phyloP scores from a whole-genome alignment of 1,140 invertebrate genomes.

The Delia radicum region DNA sequence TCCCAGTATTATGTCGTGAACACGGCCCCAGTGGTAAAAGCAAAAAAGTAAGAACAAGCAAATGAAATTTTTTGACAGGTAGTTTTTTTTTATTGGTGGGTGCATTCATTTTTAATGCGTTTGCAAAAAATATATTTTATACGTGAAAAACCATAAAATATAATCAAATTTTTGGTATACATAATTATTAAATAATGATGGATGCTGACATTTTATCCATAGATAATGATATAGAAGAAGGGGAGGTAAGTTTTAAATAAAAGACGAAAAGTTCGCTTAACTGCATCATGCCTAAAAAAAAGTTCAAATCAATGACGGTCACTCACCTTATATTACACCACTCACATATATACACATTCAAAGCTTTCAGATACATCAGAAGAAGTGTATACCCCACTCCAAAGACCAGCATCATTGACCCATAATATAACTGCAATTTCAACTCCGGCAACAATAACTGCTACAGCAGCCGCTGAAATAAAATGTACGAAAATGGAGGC shows the following conservation, averaged over 20 bases:
- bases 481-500: constrained; percentile 42
- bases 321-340: constrained; percentile 21
- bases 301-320: not conserved
- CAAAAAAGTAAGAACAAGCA: no score
- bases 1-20: no score
- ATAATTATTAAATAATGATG: constrained; percentile 29
- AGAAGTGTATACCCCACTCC: constrained; percentile 56
- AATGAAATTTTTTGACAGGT: no score
- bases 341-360: constrained; percentile 8
- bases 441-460: constrained; percentile 25
- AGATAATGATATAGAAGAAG: constrained; percentile 54
- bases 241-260: constrained; percentile 47
- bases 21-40: no score
- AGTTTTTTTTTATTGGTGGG: not conserved
- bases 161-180: not conserved
- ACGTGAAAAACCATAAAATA: not conserved
- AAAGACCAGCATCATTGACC: constrained; percentile 50
- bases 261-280: not conserved
- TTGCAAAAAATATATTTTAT: not conserved
- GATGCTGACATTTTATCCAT: constrained; percentile 36
- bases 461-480: constrained; percentile 29
- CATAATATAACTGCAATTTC: not conserved
- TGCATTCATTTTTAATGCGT: not conserved
- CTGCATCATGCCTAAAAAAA: not conserved
- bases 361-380: constrained; percentile 39